These are phyloP conservation scores for Enteromius fasciolatus DNA, from an alignment of 2,797 vertebrate genomes.

Conservation along the genomic window DNA sequence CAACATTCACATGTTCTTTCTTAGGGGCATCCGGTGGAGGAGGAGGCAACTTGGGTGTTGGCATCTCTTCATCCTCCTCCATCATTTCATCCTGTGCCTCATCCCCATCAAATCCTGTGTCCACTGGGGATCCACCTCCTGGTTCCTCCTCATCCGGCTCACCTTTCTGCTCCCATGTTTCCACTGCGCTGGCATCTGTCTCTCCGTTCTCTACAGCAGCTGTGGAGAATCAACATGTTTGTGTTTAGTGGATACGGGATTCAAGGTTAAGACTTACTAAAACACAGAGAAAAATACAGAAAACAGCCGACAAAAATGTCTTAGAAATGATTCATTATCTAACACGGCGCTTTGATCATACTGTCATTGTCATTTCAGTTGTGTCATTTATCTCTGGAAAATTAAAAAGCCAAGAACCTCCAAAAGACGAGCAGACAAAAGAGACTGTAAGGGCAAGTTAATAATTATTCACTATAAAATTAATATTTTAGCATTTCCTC, in stretches of 20 bases:
- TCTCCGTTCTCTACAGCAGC: constrained; percentile 93
- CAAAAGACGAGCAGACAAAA: background rate
- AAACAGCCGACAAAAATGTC: background rate
- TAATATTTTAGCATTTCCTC: background rate
- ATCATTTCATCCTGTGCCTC: constrained; percentile 89
- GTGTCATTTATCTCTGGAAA: background rate
- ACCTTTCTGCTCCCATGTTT: constrained; percentile 98
- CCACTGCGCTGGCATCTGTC: constrained; percentile 90
- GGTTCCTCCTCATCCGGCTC: constrained; percentile 83
- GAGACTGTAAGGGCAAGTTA: background rate
- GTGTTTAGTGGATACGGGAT: background rate
- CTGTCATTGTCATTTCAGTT: background rate
- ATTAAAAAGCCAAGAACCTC: background rate
- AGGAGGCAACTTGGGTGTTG: constrained; percentile 86
- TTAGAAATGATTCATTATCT: background rate
- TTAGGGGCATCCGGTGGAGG: constrained; percentile 91
- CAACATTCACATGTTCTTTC: constrained; percentile 98
- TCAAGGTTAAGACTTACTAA: background rate
- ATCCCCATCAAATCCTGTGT: constrained; percentile 75
- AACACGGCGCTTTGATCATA: background rate
- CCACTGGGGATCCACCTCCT: constrained; percentile 70
- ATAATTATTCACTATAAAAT: background rate
- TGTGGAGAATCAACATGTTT: constrained; percentile 51
- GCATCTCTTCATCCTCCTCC: constrained; percentile 96
- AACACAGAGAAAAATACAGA: background rate